Conservation (phyloP, 1,140 invertebrate species). For the Drosophila seguyi region DNA sequence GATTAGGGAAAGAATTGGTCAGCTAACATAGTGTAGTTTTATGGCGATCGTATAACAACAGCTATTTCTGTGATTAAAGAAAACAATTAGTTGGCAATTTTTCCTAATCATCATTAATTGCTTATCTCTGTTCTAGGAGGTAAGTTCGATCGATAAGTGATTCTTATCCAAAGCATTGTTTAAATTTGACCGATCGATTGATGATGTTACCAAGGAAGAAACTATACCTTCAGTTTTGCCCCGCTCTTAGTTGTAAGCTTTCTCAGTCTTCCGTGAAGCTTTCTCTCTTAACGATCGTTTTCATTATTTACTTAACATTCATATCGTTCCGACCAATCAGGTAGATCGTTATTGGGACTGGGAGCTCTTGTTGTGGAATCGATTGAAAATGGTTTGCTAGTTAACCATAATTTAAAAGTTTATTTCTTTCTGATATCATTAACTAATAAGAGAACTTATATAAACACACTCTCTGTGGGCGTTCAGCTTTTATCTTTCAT, state of each 20-base stretch:
- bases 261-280: not conserved
- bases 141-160: not conserved
- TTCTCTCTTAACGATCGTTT: slow-evolving; percentile 18
- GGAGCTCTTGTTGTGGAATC: not conserved
- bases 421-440: not conserved
- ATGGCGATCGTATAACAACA: slow-evolving; percentile 8
- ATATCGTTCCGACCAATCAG: slow-evolving; percentile 2
- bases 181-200: not conserved
- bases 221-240: not conserved
- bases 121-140: not conserved
- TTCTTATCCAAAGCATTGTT: slow-evolving; percentile 6
- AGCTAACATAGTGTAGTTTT: not conserved
- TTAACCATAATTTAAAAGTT: not conserved
- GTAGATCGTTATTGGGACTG: not conserved
- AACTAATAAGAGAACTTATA: no score
- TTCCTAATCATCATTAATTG: slow-evolving; percentile 19
- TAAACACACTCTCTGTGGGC: no score
- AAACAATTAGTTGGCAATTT: slow-evolving; percentile 38
- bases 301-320: slow-evolving; percentile 3
- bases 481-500: no score
- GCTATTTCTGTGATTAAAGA: slow-evolving; percentile 12
- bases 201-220: slow-evolving; percentile 19
- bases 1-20: slow-evolving; percentile 20
- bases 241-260: slow-evolving; percentile 1
- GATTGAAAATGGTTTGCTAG: not conserved